Evolutionary conservation across 2,797 vertebrate species (phyloP), one percentile per base, ranked within the genome.

Genomic region (Aquila chrysaetos): DNA sequence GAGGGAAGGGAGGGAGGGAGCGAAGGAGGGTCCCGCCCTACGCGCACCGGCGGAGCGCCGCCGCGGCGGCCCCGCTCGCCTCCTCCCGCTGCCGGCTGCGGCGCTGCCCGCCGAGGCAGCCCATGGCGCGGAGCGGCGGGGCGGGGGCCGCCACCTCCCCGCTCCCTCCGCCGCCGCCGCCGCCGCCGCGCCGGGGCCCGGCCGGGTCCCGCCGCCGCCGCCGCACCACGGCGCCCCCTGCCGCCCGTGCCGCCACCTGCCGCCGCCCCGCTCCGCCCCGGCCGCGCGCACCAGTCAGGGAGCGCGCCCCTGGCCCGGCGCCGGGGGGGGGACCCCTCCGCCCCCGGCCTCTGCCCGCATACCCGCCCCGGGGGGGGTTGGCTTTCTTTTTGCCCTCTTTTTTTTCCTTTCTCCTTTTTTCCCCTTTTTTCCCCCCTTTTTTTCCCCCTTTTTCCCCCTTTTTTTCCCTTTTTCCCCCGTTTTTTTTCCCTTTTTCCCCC

Each of bases 391-490:
- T 39, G 37, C 11, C 37, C 37, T 12, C 22, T 4, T 48, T 24
- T 24, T 24, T 24, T 48, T 2, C 12, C 11, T 37, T 37, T 10
- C 5, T 10, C 37, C 10, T 10, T 11, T 46, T 46, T 46, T 22
- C 19, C 6, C 11, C 6, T 23, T 46, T 12, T 46, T 23, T 2
- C 11, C 4, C 12, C 8, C 18, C 7, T 2, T 44, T 19, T 44
- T 19, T 20, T 20, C 9, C 9, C 37, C 5, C 3, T n/a, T n/a
- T n/a, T n/a, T n/a, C n/a, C n/a, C n/a, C n/a, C n/a, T n/a, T 8
- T 43, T 18, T 20, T 8, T 8, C 3, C 2, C 3, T 9, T 46
- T 22, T 46, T 46, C 3, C 11, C 10, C 10, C 10, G n/a, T n/a
- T n/a, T n/a, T n/a, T n/a, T n/a, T n/a, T n/a, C n/a, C n/a, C n/a